phyloP scores from a whole-genome alignment of 2,113 vertebrate species.

The Tachysurus fulvidraco region DNA sequence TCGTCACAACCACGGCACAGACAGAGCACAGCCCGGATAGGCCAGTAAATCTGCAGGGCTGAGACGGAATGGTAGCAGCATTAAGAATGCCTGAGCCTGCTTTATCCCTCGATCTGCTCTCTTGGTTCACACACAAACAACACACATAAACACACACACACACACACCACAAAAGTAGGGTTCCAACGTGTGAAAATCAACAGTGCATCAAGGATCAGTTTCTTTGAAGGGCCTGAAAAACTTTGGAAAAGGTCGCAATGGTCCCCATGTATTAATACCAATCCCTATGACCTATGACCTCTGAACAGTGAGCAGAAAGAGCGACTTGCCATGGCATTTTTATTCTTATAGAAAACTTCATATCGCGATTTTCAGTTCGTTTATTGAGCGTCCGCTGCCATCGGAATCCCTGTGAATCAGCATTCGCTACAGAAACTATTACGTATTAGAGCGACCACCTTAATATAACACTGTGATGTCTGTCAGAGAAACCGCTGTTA shows the following conservation, averaged over 20 bases:
- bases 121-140: conserved; percentile 47
- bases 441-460: too few species aligned
- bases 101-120: conserved; percentile 60
- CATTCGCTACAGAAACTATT: too few species aligned
- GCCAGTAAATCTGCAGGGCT: conserved; percentile 60
- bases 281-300: background rate
- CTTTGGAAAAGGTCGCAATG: background rate
- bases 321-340: too few species aligned
- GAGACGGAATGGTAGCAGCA: conserved; percentile 53
- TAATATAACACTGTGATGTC: background rate
- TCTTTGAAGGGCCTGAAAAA: background rate
- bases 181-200: background rate
- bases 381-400: too few species aligned
- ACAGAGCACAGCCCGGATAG: conserved; percentile 51
- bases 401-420: too few species aligned
- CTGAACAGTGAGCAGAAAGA: background rate
- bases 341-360: too few species aligned
- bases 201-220: background rate
- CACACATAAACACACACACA: conserved; percentile 39
- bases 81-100: conserved; percentile 58
- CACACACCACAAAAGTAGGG: conserved; percentile 24
- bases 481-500: background rate
- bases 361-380: too few species aligned
- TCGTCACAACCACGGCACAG: conserved; percentile 11
- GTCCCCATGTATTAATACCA: background rate